Percentiles rank a stretch among this genome's conserved stretches.
phyloP scores from a whole-genome alignment of 2,888 invertebrate genomes.

The Notodonta dromedarius region DNA sequence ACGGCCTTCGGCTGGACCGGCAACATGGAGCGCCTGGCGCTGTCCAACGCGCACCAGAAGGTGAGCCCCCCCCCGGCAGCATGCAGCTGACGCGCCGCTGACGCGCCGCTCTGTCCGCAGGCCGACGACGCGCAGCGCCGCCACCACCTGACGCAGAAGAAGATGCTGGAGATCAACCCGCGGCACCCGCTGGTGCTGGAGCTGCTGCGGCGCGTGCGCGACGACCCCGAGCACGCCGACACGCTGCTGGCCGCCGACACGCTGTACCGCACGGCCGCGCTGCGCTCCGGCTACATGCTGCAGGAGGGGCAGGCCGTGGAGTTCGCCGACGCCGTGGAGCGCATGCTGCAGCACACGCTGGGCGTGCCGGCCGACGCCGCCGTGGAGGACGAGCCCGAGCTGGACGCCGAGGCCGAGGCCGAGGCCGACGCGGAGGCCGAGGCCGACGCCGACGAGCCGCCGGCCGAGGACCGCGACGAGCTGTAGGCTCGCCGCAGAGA shows the following conservation, averaged over 20 bases:
- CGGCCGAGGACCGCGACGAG: constrained; percentile 59
- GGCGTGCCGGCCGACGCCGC: constrained; percentile 91
- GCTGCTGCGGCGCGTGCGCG: constrained; percentile 91
- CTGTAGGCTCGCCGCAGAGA: constrained; percentile 40
- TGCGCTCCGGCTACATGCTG: constrained; percentile 94
- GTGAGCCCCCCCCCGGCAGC: constrained; percentile 72
- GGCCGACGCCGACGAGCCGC: constrained; percentile 33
- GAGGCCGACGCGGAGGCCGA: constrained; percentile 33
- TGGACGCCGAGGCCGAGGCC: constrained; percentile 35
- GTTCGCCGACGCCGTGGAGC: constrained; percentile 96
- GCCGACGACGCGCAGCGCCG: constrained; percentile 94
- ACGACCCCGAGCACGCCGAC: constrained; percentile 89
- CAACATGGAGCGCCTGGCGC: constrained; percentile 98
- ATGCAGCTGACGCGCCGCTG: not conserved
- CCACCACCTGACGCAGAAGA: constrained; percentile 97
- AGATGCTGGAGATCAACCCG: constrained; percentile 98
- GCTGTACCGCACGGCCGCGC: constrained; percentile 94
- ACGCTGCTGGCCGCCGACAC: constrained; percentile 91
- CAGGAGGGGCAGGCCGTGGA: constrained; percentile 84
- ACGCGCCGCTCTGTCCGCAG: constrained; percentile 70
- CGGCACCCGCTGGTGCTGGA: constrained; percentile 97
- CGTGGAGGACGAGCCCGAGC: constrained; percentile 45
- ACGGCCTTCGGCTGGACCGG: constrained; percentile 99
- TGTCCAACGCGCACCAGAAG: constrained; percentile 98
- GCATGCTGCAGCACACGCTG: constrained; percentile 92